These are phyloP conservation scores for Zelostemma sp. DNA, from an alignment of 1,140 invertebrate species.

Conservation along the genomic window DNA sequence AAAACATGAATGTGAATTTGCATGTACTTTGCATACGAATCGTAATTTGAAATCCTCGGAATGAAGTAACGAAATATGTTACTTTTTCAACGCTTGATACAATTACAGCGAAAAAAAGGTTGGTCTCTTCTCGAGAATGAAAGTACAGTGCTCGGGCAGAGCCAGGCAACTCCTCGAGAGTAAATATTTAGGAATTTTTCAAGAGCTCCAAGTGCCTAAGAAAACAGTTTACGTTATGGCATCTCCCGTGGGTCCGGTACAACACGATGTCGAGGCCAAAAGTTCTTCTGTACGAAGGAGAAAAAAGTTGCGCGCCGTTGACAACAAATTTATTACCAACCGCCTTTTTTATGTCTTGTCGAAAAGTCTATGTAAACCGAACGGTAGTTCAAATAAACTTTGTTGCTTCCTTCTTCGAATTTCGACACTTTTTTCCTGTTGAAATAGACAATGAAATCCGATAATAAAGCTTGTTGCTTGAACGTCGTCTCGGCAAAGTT, in stretches of 20 bases:
- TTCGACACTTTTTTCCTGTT: neutral
- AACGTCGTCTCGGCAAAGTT: neutral
- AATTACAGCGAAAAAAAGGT: conserved; percentile 5
- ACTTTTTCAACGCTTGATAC: neutral
- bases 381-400: conserved; percentile 3
- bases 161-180: conserved; percentile 54
- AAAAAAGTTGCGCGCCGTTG: conserved; percentile 27
- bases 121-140: neutral
- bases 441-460: neutral
- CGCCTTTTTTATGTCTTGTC: conserved; percentile 5
- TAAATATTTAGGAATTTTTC: conserved; percentile 68
- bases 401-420: neutral
- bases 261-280: conserved; percentile 13
- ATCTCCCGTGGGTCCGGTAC: conserved; percentile 18
- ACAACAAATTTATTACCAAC: conserved; percentile 38
- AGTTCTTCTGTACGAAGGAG: conserved; percentile 13
- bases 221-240: conserved; percentile 60
- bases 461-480: neutral
- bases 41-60: neutral
- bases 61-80: too few relatives aligned
- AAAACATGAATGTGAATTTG: too few relatives aligned
- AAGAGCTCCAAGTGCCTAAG: conserved; percentile 63
- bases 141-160: conserved; percentile 10
- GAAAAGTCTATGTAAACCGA: neutral
- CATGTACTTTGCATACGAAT: neutral